Percentiles rank a stretch among this genome's conserved stretches.
Evolutionary conservation across 2,113 vertebrate genomes (phyloP).

Genomic region (Seriola quinqueradiata): DNA sequence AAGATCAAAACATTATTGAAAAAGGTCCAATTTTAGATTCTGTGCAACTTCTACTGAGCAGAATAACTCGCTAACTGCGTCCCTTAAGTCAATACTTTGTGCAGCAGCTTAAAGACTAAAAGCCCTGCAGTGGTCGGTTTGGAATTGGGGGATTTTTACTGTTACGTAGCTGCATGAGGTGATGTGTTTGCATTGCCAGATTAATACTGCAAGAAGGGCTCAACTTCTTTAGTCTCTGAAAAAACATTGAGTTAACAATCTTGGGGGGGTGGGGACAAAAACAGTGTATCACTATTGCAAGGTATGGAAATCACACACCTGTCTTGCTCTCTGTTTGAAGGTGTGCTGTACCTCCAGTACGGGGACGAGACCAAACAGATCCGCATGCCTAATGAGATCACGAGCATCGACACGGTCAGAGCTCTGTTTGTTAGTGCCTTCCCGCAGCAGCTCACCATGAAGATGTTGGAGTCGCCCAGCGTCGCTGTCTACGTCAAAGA

Average conservation of each 20-base stretch:
- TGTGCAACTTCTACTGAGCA: background rate
- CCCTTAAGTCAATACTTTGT: background rate
- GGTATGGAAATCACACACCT: background rate
- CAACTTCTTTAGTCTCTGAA: background rate
- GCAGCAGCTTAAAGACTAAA: background rate
- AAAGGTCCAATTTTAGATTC: background rate
- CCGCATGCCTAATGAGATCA: conserved; percentile 98
- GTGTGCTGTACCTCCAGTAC: conserved; percentile 96
- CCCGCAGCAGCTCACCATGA: conserved; percentile 96
- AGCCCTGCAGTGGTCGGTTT: background rate
- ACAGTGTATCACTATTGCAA: background rate
- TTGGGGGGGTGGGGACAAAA: background rate
- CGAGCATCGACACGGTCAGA: conserved; percentile 94
- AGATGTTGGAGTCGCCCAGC: conserved; percentile 95
- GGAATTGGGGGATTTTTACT: background rate
- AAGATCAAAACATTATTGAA: background rate
- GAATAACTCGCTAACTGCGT: background rate
- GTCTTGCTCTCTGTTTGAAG: conserved; percentile 73
- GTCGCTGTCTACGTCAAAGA: conserved; percentile 98
- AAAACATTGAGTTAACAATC: background rate
- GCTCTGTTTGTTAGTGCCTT: conserved; percentile 99
- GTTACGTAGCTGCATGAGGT: background rate
- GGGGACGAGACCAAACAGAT: conserved; percentile 96
- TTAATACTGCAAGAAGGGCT: background rate
- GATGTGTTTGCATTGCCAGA: background rate